These are phyloP conservation scores for Pammene aurita DNA, from an alignment of 2,888 invertebrate species.

Conservation along the genomic window DNA sequence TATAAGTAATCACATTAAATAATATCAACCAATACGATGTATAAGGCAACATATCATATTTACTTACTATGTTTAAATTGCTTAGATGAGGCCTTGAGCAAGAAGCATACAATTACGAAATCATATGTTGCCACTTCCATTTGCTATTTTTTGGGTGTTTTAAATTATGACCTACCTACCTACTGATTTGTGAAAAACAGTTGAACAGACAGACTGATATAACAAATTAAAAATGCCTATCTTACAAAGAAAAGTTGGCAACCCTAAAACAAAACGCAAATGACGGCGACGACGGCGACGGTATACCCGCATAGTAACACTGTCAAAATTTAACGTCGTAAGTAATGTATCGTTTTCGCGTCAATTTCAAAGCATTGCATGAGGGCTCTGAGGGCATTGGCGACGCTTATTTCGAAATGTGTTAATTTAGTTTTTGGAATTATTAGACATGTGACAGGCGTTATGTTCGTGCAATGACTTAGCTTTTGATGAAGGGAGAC, in stretches of 20 bases:
- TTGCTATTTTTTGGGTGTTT: too few species aligned
- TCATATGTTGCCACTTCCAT: too few species aligned
- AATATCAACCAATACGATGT: too few species aligned
- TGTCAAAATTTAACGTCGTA: constrained; percentile 39
- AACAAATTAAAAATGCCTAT: too few species aligned
- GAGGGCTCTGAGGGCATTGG: constrained; percentile 39
- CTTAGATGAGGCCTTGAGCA: too few species aligned
- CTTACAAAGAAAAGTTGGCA: not conserved
- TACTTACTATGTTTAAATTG: too few species aligned
- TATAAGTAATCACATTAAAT: too few species aligned
- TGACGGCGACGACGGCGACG: not conserved
- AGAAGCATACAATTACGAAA: too few species aligned
- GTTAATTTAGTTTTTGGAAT: constrained; percentile 18
- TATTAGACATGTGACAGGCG: not conserved
- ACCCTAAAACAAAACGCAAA: constrained; percentile 47
- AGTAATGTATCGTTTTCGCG: constrained; percentile 42
- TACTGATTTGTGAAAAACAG: too few species aligned
- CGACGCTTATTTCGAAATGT: constrained; percentile 36
- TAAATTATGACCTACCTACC: too few species aligned
- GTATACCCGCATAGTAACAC: constrained; percentile 36
- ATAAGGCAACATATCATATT: too few species aligned
- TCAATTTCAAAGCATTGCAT: constrained; percentile 41
- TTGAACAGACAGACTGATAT: too few species aligned
- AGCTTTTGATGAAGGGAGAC: not conserved
- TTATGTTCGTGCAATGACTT: not conserved